Evolutionary conservation across 1,140 invertebrate species (phyloP).

Genomic region (Hypsibius dujardini): DNA sequence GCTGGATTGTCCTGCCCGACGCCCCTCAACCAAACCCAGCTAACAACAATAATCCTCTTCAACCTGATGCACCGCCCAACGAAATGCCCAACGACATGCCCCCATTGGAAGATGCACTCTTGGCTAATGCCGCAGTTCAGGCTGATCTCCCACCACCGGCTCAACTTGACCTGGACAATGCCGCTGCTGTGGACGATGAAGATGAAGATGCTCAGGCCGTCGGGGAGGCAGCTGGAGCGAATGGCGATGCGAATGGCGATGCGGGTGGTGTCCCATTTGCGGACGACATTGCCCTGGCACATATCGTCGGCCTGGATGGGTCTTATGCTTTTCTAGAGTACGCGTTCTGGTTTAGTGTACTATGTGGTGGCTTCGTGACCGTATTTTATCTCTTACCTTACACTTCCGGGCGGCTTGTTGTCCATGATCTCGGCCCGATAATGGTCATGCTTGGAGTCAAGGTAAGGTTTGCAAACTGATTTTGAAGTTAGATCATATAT

Average conservation of each 20-base stretch:
- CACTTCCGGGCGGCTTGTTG: background rate
- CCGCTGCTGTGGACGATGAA: background rate
- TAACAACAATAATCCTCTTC: too few relatives aligned
- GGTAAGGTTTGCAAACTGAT: background rate
- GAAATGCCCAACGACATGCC: background rate
- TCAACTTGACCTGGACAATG: background rate
- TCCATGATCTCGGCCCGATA: background rate
- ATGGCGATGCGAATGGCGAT: background rate
- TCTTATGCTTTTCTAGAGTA: slow-evolving; percentile 13
- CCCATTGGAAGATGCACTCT: background rate
- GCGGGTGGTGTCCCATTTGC: background rate
- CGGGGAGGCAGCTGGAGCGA: background rate
- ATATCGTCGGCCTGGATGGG: slow-evolving; percentile 9
- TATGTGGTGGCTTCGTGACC: slow-evolving; percentile 5
- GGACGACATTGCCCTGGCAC: slow-evolving; percentile 7
- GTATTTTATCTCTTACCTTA: slow-evolving; percentile 1
- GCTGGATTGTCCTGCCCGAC: background rate
- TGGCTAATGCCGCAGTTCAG: background rate
- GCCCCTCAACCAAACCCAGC: background rate
- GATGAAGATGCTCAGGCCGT: background rate
- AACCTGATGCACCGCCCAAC: background rate
- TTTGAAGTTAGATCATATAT: too few relatives aligned
- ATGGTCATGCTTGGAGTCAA: background rate
- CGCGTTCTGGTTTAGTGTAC: background rate
- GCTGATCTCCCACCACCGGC: background rate